Evolutionary conservation across 2,113 vertebrate species (phyloP).

Genomic region (Psittacus erithacus): DNA sequence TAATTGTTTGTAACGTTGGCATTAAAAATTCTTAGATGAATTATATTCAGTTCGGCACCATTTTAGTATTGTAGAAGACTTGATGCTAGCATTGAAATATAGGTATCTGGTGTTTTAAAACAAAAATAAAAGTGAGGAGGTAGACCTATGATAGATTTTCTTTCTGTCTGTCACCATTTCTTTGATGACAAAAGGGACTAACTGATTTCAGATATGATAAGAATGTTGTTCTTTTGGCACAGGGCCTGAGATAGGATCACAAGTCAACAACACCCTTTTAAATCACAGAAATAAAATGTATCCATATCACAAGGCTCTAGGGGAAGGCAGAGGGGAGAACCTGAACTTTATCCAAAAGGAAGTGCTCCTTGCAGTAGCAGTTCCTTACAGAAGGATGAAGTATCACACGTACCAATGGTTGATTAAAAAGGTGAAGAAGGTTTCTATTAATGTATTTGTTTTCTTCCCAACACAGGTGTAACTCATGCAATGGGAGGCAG

Average conservation of each 20-base stretch:
- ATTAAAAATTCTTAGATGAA: background rate
- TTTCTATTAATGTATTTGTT: conserved; percentile 13
- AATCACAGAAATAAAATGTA: too few relatives aligned
- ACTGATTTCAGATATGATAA: background rate
- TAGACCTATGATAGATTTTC: background rate
- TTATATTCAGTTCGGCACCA: background rate
- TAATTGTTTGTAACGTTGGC: background rate
- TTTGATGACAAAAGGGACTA: background rate
- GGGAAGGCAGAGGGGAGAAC: background rate
- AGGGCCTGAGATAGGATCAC: background rate
- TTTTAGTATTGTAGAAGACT: background rate
- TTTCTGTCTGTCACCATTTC: background rate
- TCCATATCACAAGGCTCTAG: background rate
- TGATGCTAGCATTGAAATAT: background rate
- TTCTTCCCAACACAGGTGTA: conserved; percentile 75
- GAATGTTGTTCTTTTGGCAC: background rate
- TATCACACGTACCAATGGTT: background rate
- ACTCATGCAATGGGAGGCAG: conserved; percentile 82
- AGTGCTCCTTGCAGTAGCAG: background rate
- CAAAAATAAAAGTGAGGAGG: background rate
- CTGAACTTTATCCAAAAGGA: background rate
- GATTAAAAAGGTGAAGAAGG: background rate
- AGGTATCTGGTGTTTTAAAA: background rate
- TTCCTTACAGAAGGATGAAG: background rate
- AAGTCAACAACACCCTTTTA: background rate